Base-by-base conservation (phyloP, 2,888 invertebrate genomes). In the Thymelicus lineola region DNA sequence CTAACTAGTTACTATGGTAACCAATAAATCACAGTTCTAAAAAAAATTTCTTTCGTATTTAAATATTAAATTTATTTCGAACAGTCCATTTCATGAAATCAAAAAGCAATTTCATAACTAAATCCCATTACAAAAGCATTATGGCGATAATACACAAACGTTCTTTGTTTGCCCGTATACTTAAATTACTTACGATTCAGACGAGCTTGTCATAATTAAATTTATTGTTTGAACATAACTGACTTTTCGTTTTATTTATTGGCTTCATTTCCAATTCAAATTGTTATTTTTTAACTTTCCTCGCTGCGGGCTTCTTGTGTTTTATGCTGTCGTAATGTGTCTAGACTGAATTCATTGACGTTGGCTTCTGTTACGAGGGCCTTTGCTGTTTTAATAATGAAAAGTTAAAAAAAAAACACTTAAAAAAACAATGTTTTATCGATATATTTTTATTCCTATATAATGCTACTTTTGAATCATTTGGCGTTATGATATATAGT, bases 151-250 rank as follows among this genome's bases (percentile, higher is more conserved):
- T 63, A 69, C 20, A 15, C 35, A 45, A 61, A 61, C 42, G 20
- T 35, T 50, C 50, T 46, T 66, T 68, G 53, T 45, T 45, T 53
- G 46, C 55, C 60, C 15, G 35, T 58, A 62, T 63, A 68, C 62
- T 69, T 71, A 28, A 76, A 73, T 79, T 82, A 76, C 79, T 80
- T 80, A 78, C 79, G 81, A 84, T 79, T 83, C 83, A 82, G 81
- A 82, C 76, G 80, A 63, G 48, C 80, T 77, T 77, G 84, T 76
- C 76, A 81, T 88, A 88, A 88, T 88, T 87, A 86, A 89, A 88
- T 88, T 87, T 87, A 88, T 87, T 83, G 78, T 80, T 82, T 80
- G 82, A 82, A 81, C 81, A 81, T 83, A 85, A 87, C 81, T 83
- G 87, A 80, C 84, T 79, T 79, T 80, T 80, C 71, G 73, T 69